Percentiles rank a stretch among this genome's conserved stretches.
phyloP scores from a whole-genome alignment of 2,113 vertebrate genomes.

The Grammomys dolichurus region DNA sequence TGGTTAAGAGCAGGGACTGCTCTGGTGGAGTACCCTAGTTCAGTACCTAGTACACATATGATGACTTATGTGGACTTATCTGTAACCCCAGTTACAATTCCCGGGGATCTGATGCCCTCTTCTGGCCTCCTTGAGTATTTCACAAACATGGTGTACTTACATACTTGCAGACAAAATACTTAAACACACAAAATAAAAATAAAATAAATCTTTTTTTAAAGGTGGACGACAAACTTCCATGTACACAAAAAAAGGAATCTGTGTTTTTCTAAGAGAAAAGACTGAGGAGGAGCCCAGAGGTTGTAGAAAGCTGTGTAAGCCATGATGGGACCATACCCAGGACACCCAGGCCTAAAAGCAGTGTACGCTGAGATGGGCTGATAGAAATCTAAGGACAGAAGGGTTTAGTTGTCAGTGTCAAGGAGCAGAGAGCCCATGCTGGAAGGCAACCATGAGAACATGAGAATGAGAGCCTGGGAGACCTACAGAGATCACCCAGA shows the following conservation, averaged over 20 bases:
- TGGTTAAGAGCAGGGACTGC: background rate
- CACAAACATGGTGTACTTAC: background rate
- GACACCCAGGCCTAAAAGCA: background rate
- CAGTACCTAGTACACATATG: background rate
- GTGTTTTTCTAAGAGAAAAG: background rate
- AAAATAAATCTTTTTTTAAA: background rate
- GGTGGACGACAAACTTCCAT: background rate
- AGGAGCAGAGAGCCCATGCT: background rate
- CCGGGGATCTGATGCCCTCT: background rate
- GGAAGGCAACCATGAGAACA: background rate
- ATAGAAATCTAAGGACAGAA: background rate
- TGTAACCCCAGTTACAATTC: background rate
- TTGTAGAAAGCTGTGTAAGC: background rate
- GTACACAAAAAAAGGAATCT: background rate
- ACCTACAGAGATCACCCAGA: background rate
- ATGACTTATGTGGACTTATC: background rate
- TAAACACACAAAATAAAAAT: background rate
- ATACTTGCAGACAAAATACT: background rate
- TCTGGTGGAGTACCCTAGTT: background rate
- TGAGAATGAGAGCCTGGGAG: background rate
- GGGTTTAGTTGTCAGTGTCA: background rate
- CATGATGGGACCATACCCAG: background rate
- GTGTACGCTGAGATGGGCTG: no score
- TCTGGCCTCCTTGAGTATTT: background rate
- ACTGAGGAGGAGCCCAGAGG: no score